phyloP scores from a whole-genome alignment of 2,888 invertebrate species.

The Brachynemurus nebulosus region DNA sequence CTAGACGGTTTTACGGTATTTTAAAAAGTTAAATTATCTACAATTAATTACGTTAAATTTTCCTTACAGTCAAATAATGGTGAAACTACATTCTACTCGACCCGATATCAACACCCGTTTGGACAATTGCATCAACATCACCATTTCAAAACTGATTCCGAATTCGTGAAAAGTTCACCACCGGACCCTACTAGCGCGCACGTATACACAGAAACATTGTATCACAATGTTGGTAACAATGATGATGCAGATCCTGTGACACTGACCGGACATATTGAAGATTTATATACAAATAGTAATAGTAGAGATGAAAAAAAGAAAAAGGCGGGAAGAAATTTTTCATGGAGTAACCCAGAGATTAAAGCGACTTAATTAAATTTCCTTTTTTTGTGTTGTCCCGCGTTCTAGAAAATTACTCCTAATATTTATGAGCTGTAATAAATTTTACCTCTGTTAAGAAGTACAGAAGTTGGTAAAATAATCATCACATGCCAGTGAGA shows the following conservation, averaged over 20 bases:
- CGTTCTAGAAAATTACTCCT: too few species aligned
- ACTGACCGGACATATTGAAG: constrained; percentile 11
- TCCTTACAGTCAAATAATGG: too few species aligned
- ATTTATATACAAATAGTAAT: neutral
- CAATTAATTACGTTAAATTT: too few species aligned
- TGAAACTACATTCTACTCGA: too few species aligned
- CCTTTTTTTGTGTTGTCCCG: too few species aligned
- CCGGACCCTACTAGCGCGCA: constrained; percentile 1
- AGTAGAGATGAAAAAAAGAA: constrained; percentile 7
- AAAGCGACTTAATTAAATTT: neutral
- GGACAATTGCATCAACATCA: constrained; percentile 30
- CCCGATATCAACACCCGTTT: too few species aligned
- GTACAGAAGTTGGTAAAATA: too few species aligned
- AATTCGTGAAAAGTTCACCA: neutral
- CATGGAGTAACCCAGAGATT: constrained; percentile 29
- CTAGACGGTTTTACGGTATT: too few species aligned
- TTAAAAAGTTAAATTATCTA: too few species aligned
- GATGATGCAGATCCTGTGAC: constrained; percentile 5
- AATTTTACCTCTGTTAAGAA: too few species aligned
- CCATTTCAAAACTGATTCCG: constrained; percentile 29
- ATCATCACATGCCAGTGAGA: too few species aligned
- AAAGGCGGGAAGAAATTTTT: constrained; percentile 28
- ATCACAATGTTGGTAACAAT: neutral
- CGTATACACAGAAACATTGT: constrained; percentile 5
- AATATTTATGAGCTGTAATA: too few species aligned